phyloP scores from a whole-genome alignment of 2,797 vertebrate species.

The Remorina albescens region DNA sequence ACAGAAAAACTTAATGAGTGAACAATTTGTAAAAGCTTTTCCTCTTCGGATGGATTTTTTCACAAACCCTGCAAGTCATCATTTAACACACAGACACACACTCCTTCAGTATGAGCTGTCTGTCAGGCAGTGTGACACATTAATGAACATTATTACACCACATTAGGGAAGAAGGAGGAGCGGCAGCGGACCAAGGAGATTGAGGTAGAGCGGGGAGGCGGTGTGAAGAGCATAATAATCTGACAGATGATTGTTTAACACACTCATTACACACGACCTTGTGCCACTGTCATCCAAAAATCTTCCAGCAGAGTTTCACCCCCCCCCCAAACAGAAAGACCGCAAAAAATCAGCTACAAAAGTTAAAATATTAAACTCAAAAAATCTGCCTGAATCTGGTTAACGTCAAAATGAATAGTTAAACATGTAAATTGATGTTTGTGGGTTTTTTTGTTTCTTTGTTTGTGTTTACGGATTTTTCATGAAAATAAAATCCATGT shows the following conservation, averaged over 20 bases:
- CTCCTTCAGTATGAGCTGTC: conserved; percentile 44
- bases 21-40: conserved; percentile 9
- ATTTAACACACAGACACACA: background rate
- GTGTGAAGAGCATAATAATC: conserved; percentile 75
- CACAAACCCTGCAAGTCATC: conserved; percentile 9
- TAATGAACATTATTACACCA: conserved; percentile 70
- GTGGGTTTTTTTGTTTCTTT: no score
- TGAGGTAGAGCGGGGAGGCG: conserved; percentile 56
- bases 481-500: no score
- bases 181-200: conserved; percentile 59
- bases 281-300: conserved; percentile 54
- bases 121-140: conserved; percentile 60
- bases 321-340: background rate
- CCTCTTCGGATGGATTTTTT: conserved; percentile 14
- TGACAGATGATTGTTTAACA: conserved; percentile 73
- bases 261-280: conserved; percentile 74
- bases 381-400: no score
- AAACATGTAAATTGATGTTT: no score
- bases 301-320: conserved; percentile 1
- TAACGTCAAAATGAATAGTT: no score
- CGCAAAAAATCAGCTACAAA: no score
- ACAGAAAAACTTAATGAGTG: conserved; percentile 8
- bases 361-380: no score
- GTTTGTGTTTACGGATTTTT: no score
- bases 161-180: conserved; percentile 73